phyloP scores from a whole-genome alignment of 1,140 invertebrate genomes.

The Coelopa frigida region DNA sequence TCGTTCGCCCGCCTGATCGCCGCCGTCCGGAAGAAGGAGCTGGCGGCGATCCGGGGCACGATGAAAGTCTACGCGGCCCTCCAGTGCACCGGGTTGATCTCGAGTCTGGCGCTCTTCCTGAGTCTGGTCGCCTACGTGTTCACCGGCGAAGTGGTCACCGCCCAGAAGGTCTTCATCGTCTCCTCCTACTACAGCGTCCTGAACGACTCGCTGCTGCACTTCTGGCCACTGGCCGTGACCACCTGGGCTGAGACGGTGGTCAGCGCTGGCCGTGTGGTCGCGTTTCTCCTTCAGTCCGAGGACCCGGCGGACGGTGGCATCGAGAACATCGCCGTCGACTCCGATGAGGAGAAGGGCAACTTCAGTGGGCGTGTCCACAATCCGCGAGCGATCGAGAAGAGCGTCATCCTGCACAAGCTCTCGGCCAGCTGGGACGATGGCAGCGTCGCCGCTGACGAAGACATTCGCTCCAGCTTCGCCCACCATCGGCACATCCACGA shows the following conservation, averaged over 20 bases:
- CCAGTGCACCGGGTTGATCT: conserved; percentile 48
- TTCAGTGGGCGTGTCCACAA: conserved; percentile 31
- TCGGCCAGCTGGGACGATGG: conserved; percentile 45
- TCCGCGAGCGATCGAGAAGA: conserved; percentile 48
- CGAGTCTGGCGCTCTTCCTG: conserved; percentile 58
- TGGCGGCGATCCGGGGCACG: conserved; percentile 49
- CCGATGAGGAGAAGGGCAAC: conserved; percentile 25
- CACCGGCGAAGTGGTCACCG: conserved; percentile 51
- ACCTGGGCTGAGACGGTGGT: conserved; percentile 53
- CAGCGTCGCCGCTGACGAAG: conserved; percentile 23
- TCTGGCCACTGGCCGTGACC: conserved; percentile 60
- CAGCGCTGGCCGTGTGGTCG: conserved; percentile 60
- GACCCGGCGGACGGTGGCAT: conserved; percentile 32
- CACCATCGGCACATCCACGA: conserved; percentile 46
- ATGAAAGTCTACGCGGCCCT: conserved; percentile 44
- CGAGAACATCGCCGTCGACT: conserved; percentile 23
- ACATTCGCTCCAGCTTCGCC: conserved; percentile 13
- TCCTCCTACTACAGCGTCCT: conserved; percentile 50
- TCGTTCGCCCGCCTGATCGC: conserved; percentile 59
- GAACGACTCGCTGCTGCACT: conserved; percentile 53
- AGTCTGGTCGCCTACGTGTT: conserved; percentile 56
- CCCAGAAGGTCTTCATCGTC: conserved; percentile 53
- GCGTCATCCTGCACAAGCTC: conserved; percentile 38
- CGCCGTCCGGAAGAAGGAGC: conserved; percentile 50
- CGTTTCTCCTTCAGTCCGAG: conserved; percentile 47